Evolutionary conservation across 2,113 vertebrate species (phyloP).

Genomic region (Taurulus bubalis): DNA sequence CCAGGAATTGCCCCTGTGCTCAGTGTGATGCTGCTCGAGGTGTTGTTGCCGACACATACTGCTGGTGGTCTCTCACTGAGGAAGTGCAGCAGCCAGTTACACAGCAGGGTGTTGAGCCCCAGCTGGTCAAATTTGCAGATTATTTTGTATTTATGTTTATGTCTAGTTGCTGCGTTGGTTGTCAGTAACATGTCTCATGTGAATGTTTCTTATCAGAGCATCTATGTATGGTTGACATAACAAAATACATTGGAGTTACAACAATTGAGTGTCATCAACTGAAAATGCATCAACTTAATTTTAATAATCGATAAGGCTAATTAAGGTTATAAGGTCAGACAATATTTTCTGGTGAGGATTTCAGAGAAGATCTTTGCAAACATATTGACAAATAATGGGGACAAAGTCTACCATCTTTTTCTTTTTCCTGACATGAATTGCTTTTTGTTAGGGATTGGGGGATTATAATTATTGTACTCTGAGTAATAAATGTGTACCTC

Average conservation of each 20-base stretch:
- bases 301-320: neutral
- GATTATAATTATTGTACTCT: neutral
- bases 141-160: too few relatives aligned
- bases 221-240: neutral
- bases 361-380: neutral
- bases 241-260: neutral
- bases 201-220: neutral
- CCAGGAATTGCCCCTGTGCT: too few relatives aligned
- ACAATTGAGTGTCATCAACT: neutral
- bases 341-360: neutral
- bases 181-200: too few relatives aligned
- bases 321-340: neutral
- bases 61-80: too few relatives aligned
- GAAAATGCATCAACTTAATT: neutral
- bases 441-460: neutral
- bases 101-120: too few relatives aligned
- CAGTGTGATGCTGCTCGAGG: too few relatives aligned
- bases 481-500: neutral
- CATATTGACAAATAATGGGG: too few relatives aligned
- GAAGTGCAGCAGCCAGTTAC: too few relatives aligned
- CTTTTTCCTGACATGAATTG: neutral
- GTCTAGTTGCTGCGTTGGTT: too few relatives aligned
- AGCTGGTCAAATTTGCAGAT: too few relatives aligned
- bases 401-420: too few relatives aligned
- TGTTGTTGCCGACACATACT: too few relatives aligned